These are phyloP conservation scores for Plusia festucae DNA, from an alignment of 2,888 invertebrate species.

Conservation along the genomic window DNA sequence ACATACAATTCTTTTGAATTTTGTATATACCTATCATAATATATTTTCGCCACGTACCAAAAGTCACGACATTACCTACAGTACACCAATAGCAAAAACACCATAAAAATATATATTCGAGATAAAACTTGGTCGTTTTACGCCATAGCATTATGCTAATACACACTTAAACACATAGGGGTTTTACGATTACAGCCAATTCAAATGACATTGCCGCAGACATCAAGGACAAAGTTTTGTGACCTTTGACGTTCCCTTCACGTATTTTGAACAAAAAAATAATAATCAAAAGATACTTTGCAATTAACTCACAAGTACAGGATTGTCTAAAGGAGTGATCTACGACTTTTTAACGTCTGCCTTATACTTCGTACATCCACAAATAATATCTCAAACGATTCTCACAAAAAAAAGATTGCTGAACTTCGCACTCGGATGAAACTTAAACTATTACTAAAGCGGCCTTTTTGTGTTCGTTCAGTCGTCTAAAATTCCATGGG, in stretches of 20 bases:
- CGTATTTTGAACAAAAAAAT: background rate
- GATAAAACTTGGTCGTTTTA: conserved; percentile 37
- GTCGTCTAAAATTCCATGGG: conserved; percentile 42
- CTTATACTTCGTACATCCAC: background rate
- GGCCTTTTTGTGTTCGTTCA: conserved; percentile 43
- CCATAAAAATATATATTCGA: conserved; percentile 47
- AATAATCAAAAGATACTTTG: background rate
- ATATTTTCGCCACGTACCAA: conserved; percentile 18
- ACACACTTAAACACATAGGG: conserved; percentile 32
- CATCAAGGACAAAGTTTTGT: conserved; percentile 24
- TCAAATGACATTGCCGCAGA: conserved; percentile 17
- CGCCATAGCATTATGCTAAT: conserved; percentile 50
- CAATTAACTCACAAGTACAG: too few species aligned
- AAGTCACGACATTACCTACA: conserved; percentile 24
- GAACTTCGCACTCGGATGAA: conserved; percentile 22
- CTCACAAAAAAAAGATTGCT: conserved; percentile 14
- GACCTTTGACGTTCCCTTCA: background rate
- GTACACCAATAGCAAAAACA: conserved; percentile 34
- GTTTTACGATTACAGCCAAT: conserved; percentile 30
- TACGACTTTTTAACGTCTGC: too few species aligned
- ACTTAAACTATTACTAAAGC: conserved; percentile 31
- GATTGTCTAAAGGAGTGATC: too few species aligned
- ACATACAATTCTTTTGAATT: conserved; percentile 37
- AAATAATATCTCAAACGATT: background rate
- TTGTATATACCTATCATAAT: background rate